These are phyloP conservation scores for Empis livida DNA, from an alignment of 2,888 invertebrate species.

Conservation along the genomic window DNA sequence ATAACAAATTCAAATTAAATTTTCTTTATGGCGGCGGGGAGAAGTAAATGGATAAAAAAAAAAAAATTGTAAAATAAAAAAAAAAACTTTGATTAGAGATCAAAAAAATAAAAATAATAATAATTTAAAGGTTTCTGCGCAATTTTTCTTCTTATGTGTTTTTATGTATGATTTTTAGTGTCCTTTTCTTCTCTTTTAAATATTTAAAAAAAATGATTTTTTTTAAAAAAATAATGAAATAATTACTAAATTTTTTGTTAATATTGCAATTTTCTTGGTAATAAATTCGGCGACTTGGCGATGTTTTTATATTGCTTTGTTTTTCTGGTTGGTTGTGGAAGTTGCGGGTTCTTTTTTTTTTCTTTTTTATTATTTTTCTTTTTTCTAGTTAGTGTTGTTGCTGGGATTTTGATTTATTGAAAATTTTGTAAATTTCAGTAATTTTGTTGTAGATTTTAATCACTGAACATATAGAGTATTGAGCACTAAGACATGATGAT, in stretches of 20 bases:
- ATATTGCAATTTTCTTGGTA: not conserved
- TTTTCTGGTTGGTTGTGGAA: conserved; percentile 18
- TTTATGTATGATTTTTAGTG: no score
- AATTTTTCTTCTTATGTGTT: no score
- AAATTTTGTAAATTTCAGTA: not conserved
- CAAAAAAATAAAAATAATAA: not conserved
- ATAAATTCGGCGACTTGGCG: conserved; percentile 13
- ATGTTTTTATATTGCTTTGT: conserved; percentile 22
- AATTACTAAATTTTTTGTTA: not conserved
- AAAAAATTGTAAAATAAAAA: conserved; percentile 18
- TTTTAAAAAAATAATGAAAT: conserved; percentile 7
- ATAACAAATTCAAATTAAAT: no score
- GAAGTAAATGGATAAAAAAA: conserved; percentile 8
- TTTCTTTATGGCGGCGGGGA: no score
- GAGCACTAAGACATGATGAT: conserved; percentile 94
- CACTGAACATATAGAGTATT: conserved; percentile 87
- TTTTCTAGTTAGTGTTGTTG: not conserved
- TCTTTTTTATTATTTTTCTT: not conserved
- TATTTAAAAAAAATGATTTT: conserved; percentile 16
- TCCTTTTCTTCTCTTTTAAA: conserved; percentile 10
- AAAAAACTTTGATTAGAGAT: conserved; percentile 14
- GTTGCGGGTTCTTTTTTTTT: not conserved
- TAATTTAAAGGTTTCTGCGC: conserved; percentile 2
- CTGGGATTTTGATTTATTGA: not conserved
- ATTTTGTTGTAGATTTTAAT: conserved; percentile 39